Base-by-base conservation (phyloP, 2,888 invertebrate genomes). In the Camponotus fellah region DNA sequence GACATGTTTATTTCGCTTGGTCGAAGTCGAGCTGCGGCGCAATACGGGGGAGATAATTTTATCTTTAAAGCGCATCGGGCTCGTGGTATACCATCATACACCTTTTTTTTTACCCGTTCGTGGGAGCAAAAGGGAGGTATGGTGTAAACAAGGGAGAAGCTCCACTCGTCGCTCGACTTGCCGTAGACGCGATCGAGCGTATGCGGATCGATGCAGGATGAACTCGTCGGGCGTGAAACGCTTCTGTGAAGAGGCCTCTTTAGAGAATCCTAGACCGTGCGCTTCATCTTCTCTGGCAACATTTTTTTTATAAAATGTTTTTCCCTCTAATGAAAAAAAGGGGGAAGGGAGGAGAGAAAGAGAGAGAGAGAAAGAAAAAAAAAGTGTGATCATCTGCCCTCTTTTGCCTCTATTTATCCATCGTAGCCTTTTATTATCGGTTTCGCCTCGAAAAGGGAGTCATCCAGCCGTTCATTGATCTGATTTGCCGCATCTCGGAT, bases 181-280 rank as follows among this genome's bases (percentile, higher is more conserved):
- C 71, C 80, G 81, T 69, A 58, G 72, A 80, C 71, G 82, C 87
- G 83, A 91, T 89, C 83, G 81, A 84, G 86, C 89, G 85, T 60
- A 10, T 84, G 76, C 62, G 83, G 81, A 88, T 88, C 86, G 87
- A 88, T 84, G 83, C 80, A 86, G 86, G 84, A 37, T 74, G 77
- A 84, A 84, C 82, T 85, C 58, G 66, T 65, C 79, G 46, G 65
- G 84, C 82, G 82, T 89, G 71, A 89, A 89, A 89, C 84, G 71
- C 82, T 77, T 75, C 74, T 68, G 72, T 46, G 74, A 74, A 83
- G 85, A 82, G 74, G 66, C 74, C 60, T 81, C 64, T 68, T 60
- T 68, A 37, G 56, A 40, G 53, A 62, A 66, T 69, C 77, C 68
- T 68, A 68, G 60, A 71, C 21, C 58, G 60, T 53, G 53, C n/a